Base-by-base conservation (phyloP, 2,797 vertebrate species). In the Zenarchopterus dispar region DNA sequence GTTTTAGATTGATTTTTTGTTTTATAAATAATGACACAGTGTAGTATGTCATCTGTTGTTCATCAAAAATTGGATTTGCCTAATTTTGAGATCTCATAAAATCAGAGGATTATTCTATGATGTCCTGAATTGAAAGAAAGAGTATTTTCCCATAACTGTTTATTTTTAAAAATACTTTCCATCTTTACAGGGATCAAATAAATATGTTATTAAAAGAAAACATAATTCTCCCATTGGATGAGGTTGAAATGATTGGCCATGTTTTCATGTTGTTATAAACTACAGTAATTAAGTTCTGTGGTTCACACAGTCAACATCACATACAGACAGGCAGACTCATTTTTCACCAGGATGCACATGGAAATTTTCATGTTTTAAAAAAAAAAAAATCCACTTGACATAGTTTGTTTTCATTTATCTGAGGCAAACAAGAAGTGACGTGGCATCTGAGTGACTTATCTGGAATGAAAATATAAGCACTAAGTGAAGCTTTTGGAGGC, bases 351-450 rank as follows among this genome's bases (percentile, higher is more conserved):
- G 55, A 51, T 8, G 70, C 79, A 90, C 78, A 86, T 89, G 88
- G 88, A 90, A 90, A 90, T 78, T 73, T 87, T 84, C 62, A 79
- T 78, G 66, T 63, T 67, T 67, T 73, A 56, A 80, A 77, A 77
- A 87, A 56, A 81, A 48, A 33, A 33, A 71, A 72, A 62, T 76
- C 65, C 49, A 60, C 71, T 81, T 80, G 73, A 82, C 74, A 81
- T 77, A 61, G 78, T 73, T 84, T 88, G 84, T 84, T 93, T 90
- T 78, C 76, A 84, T 92, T 91, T 57, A 63, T 81, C 63, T 31
- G 15, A 78, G 81, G 43, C 66, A 88, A 86, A 64, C 41, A 51
- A 41, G 56, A 75, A 61, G 75, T 82, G 82, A 87, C 75, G 56
- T 76, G 83, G 72, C 82, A 90, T 83, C 81, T 81, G 75, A 89